A percentile compares a stretch with the other conserved stretches of the same genome.
phyloP scores from a whole-genome alignment of 2,113 vertebrate genomes.

The Myrmecobius fasciatus region DNA sequence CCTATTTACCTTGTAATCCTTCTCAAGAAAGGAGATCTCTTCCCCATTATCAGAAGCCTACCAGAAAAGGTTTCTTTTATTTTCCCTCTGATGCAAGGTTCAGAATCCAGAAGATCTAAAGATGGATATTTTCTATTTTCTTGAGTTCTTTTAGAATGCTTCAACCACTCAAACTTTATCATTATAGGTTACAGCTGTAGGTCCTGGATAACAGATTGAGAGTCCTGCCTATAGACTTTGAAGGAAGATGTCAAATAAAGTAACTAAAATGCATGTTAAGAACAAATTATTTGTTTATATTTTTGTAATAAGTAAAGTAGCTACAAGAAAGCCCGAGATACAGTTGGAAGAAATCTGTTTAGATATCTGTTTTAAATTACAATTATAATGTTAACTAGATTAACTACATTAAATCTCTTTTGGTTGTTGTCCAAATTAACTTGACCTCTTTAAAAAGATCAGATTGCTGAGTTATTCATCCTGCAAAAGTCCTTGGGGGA shows the following conservation, averaged over 20 bases:
- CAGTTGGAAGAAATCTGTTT: background rate
- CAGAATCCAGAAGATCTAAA: conserved; percentile 41
- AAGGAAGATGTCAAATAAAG: background rate
- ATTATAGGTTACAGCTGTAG: conserved; percentile 15
- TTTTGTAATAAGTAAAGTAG: background rate
- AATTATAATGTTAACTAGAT: background rate
- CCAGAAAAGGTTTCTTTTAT: conserved; percentile 49
- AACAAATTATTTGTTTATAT: background rate
- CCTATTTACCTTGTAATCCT: conserved; percentile 16
- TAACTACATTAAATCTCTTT: background rate
- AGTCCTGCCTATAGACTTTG: background rate
- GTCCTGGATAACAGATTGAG: conserved; percentile 42
- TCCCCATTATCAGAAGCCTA: conserved; percentile 28
- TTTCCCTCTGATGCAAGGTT: conserved; percentile 38
- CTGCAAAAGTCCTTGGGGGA: background rate
- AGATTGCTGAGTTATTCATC: background rate
- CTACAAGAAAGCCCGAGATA: background rate
- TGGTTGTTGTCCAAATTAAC: background rate
- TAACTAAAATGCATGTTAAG: background rate
- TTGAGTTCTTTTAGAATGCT: conserved; percentile 65
- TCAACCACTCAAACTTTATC: conserved; percentile 48
- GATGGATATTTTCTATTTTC: conserved; percentile 52
- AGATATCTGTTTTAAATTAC: background rate
- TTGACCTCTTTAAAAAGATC: background rate
- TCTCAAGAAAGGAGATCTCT: conserved; percentile 3